A percentile compares a stretch with the other conserved stretches of the same genome.
Evolutionary conservation across 1,140 invertebrate genomes (phyloP).

Genomic region (Phymorhynchus buccinoides): DNA sequence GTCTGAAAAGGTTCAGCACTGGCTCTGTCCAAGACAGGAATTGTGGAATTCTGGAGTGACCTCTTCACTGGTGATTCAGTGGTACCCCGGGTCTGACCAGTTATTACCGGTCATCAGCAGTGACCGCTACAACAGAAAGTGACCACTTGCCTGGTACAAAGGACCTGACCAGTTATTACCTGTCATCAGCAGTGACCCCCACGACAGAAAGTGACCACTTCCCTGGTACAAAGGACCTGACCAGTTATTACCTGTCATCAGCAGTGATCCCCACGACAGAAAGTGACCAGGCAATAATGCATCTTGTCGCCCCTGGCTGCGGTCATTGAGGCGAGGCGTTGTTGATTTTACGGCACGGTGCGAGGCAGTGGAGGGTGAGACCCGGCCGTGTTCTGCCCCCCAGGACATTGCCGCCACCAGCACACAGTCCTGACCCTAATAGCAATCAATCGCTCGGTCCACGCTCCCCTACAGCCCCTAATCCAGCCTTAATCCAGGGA

Average conservation of each 20-base stretch:
- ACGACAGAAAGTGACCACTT: background rate
- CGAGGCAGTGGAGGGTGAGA: background rate
- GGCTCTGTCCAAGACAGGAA: no score
- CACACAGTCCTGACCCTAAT: slow-evolving; percentile 13
- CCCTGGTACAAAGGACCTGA: background rate
- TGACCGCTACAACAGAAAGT: background rate
- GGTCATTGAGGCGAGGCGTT: background rate
- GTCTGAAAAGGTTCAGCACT: no score
- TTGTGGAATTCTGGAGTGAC: no score
- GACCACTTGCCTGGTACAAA: no score
- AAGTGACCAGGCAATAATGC: no score
- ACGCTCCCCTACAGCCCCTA: background rate
- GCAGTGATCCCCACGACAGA: background rate
- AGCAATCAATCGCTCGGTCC: background rate
- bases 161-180: no score
- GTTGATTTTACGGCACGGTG: background rate
- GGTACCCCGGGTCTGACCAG: no score
- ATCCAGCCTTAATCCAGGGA: background rate
- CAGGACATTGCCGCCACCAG: background rate
- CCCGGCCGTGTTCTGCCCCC: background rate
- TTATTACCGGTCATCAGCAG: no score
- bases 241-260: background rate
- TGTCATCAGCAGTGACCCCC: no score
- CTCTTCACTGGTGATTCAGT: no score
- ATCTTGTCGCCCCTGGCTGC: no score